phyloP scores from a whole-genome alignment of 2,888 invertebrate genomes.

The Drepana falcataria region DNA sequence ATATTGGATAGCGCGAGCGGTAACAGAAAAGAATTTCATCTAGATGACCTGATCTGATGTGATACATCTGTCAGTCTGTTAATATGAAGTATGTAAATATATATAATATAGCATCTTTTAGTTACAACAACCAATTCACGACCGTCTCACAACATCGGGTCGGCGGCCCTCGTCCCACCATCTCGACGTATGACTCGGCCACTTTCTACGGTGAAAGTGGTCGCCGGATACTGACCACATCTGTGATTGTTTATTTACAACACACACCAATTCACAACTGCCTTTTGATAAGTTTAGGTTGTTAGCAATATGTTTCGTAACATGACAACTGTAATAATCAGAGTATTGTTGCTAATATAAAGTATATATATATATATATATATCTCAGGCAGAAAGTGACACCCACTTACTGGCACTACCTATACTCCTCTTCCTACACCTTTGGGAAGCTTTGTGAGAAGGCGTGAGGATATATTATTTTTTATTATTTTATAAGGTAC shows the following conservation, averaged over 20 bases:
- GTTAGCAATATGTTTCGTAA: conserved; percentile 20
- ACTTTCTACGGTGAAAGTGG: conserved; percentile 76
- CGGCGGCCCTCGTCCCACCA: conserved; percentile 35
- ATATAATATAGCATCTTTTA: neutral
- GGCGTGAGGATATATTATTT: too few relatives aligned
- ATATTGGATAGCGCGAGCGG: too few relatives aligned
- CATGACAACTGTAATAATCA: neutral
- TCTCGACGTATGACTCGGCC: conserved; percentile 50
- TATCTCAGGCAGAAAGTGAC: too few relatives aligned
- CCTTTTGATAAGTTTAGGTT: conserved; percentile 18
- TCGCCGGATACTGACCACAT: conserved; percentile 39
- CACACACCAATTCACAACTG: conserved; percentile 21
- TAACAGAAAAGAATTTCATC: too few relatives aligned
- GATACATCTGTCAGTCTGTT: too few relatives aligned
- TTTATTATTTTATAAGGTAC: too few relatives aligned
- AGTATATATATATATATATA: too few relatives aligned
- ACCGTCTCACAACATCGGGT: conserved; percentile 26
- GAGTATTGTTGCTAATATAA: too few relatives aligned
- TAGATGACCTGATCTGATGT: too few relatives aligned
- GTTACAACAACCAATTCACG: conserved; percentile 28
- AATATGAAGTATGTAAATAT: neutral
- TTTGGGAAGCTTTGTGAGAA: too few relatives aligned
- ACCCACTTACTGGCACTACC: too few relatives aligned
- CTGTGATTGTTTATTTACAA: conserved; percentile 49
- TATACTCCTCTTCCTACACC: too few relatives aligned